Evolutionary conservation across 30 jellyfish, hydroid and myxozoan genomes (phyloP).

Genomic region (Cassiopea andromeda): DNA sequence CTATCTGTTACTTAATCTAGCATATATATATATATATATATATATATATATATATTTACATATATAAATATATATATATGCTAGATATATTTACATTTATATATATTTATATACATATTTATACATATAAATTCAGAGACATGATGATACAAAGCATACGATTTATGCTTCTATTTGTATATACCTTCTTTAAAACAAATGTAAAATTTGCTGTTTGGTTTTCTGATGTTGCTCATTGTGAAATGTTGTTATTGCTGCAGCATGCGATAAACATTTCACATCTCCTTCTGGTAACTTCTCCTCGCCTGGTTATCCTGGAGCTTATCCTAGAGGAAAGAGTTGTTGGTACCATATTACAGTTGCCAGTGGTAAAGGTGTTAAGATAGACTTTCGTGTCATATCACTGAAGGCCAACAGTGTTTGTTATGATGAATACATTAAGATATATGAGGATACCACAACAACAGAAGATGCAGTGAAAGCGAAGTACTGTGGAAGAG

Average conservation of each 20-base stretch:
- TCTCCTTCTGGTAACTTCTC: slow-evolving; percentile 5
- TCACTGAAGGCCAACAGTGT: background rate
- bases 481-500: background rate
- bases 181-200: too few species aligned
- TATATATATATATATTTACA: too few species aligned
- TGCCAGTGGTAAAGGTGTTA: background rate
- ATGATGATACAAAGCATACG: too few species aligned
- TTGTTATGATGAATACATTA: background rate
- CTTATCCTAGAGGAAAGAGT: background rate
- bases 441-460: slow-evolving; percentile 20
- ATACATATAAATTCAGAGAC: too few species aligned
- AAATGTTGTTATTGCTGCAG: background rate
- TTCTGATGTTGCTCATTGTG: background rate
- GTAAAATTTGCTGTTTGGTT: background rate
- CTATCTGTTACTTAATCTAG: too few species aligned
- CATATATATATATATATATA: too few species aligned
- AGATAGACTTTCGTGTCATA: background rate
- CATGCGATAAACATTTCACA: background rate
- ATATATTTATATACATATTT: too few species aligned
- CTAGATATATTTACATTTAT: too few species aligned
- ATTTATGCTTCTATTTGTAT: too few species aligned
- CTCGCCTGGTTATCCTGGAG: slow-evolving; percentile 15
- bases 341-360: slow-evolving; percentile 6
- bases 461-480: background rate
- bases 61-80: too few species aligned